Base-by-base conservation (phyloP, 23 tunicate species). In the Clavelina lepadiformis region DNA sequence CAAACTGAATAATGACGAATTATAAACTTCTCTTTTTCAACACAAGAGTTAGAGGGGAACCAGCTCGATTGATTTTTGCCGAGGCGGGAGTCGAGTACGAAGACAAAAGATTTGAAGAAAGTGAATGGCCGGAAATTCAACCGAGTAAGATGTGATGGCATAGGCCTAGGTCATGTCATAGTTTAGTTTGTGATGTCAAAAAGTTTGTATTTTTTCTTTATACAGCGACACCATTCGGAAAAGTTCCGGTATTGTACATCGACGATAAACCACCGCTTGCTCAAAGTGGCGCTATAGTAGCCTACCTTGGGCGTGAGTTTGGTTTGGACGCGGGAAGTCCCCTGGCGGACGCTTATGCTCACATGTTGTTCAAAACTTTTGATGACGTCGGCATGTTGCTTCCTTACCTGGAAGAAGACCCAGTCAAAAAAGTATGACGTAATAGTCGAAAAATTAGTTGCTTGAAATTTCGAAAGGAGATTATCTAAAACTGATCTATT, bases 191-290 rank as follows among this genome's bases (percentile, higher is more conserved):
- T n/a, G n/a, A n/a, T n/a, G n/a, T n/a, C n/a, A n/a, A n/a, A n/a
- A n/a, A n/a, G n/a, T n/a, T n/a, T n/a, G n/a, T n/a, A n/a, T n/a
- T n/a, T n/a, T n/a, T n/a, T n/a, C n/a, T n/a, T n/a, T n/a, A n/a
- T n/a, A n/a, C 56, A 82, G 89, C 73, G 8, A 66, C 33, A 37
- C 89, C 89, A 3, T 82, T 82, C 28, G 67, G 68, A 0, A 80
- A 82, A 38, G 35, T 82, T n/a, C 89, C 89, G 21, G 79, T 82
- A 3, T 35, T 82, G 29, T 70, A 61, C 28, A 73, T 70, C 3
- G 78, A 72, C 28, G 78, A 33, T 41, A 58, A 72, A 45, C 67
- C 50, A 0, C 44, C 44, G 23, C 34, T 57, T 6, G 67, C 89
- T 11, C 68, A 82, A 56, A 82, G 89, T 24, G 74, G 74, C 1